Percentiles rank a stretch among this genome's conserved stretches.
Conservation (phyloP, 2,888 invertebrate genomes). For the Zelleria hepariella region DNA sequence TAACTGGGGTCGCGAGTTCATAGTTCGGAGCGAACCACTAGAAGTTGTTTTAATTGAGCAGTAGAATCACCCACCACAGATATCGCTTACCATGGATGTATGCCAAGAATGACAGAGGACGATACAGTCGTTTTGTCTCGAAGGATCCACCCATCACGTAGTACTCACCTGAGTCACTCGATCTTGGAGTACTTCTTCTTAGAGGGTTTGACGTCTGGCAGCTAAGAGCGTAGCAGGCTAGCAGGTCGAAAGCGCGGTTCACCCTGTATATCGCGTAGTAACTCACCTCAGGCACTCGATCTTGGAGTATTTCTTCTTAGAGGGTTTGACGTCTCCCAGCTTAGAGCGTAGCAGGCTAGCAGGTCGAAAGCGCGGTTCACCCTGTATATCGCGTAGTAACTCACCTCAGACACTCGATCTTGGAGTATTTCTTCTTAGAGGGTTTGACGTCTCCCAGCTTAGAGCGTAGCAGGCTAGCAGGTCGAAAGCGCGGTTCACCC, state of each 20-base stretch:
- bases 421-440: constrained; percentile 88
- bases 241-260: constrained; percentile 89
- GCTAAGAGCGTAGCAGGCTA: constrained; percentile 77
- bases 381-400: too few species aligned
- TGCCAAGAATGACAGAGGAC: too few species aligned
- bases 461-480: constrained; percentile 77
- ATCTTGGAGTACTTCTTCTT: constrained; percentile 91
- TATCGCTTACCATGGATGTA: too few species aligned
- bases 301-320: constrained; percentile 90
- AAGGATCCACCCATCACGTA: too few species aligned
- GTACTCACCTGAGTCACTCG: constrained; percentile 82
- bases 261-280: too few species aligned
- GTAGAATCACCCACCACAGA: too few species aligned
- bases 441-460: constrained; percentile 84
- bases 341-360: constrained; percentile 78
- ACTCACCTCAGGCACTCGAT: constrained; percentile 84
- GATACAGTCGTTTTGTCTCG: too few species aligned
- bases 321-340: constrained; percentile 82
- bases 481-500: constrained; percentile 90
- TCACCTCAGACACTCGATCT: constrained; percentile 86
- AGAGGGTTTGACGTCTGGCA: constrained; percentile 85
- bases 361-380: constrained; percentile 88
- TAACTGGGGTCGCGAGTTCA: too few species aligned
- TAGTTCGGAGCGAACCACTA: too few species aligned
- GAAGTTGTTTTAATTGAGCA: too few species aligned